phyloP scores from a whole-genome alignment of 2,888 invertebrate species.

The Dioctria rufipes region DNA sequence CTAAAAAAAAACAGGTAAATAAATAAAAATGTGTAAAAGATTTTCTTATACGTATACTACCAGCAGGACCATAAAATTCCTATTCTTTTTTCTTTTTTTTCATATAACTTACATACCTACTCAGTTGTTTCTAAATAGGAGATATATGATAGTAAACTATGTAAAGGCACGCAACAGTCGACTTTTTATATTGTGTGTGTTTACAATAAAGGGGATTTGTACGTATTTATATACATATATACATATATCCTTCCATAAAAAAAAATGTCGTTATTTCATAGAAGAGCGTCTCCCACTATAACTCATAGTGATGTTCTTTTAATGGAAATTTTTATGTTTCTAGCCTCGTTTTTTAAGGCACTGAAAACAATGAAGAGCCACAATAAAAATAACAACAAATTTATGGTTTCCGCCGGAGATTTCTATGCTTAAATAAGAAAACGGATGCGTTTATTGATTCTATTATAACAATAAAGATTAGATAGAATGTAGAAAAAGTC shows the following conservation, averaged over 20 bases:
- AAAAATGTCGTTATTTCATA: neutral
- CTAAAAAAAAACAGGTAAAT: no score
- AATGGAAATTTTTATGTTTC: slow-evolving; percentile 17
- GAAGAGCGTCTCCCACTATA: slow-evolving; percentile 9
- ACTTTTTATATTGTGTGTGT: neutral
- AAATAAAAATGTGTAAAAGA: no score
- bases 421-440: neutral
- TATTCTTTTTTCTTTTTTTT: no score
- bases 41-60: no score
- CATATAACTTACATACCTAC: no score
- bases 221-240: no score
- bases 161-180: slow-evolving; percentile 1
- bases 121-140: no score
- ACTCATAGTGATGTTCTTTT: slow-evolving; percentile 14
- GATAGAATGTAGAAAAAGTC: no score
- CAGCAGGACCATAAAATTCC: no score
- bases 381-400: neutral
- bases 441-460: neutral
- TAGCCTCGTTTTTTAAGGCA: neutral
- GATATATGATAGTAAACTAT: no score
- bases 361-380: neutral
- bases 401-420: neutral
- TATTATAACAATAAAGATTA: neutral
- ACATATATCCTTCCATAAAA: neutral
- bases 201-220: no score